A percentile compares a stretch with the other conserved stretches of the same genome.
These are phyloP conservation scores for Buathra laborator DNA, from an alignment of 2,888 invertebrate species.

Conservation along the genomic window DNA sequence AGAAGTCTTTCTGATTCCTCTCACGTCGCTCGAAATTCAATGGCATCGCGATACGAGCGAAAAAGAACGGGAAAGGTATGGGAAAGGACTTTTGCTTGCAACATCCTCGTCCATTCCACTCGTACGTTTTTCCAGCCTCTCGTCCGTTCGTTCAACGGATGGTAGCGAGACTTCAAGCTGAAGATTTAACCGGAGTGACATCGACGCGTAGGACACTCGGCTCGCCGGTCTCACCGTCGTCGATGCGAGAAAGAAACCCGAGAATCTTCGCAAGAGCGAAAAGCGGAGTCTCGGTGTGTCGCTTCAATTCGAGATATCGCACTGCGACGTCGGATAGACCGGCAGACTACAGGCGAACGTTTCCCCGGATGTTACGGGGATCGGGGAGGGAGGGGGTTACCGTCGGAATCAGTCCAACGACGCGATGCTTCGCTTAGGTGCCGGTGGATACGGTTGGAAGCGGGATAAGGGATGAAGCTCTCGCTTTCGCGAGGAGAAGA, in stretches of 20 bases:
- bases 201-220: conserved; percentile 60
- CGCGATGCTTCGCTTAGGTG: conserved; percentile 52
- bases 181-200: conserved; percentile 69
- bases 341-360: conserved; percentile 62
- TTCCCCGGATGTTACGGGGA: conserved; percentile 33
- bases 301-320: conserved; percentile 81
- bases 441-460: conserved; percentile 28
- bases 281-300: conserved; percentile 68
- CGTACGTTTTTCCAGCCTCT: background rate
- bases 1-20: conserved; percentile 21
- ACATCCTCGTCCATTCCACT: conserved; percentile 4
- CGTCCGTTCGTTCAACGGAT: conserved; percentile 34
- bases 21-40: conserved; percentile 46
- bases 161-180: conserved; percentile 46
- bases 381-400: conserved; percentile 33
- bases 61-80: conserved; percentile 27
- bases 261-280: conserved; percentile 56
- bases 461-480: conserved; percentile 38
- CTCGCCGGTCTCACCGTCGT: conserved; percentile 54
- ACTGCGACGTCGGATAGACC: conserved; percentile 59
- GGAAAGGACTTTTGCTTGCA: conserved; percentile 43
- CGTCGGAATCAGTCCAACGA: conserved; percentile 66
- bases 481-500: conserved; percentile 58
- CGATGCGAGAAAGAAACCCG: conserved; percentile 67
- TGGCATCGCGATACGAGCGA: conserved; percentile 5